Base-by-base conservation (phyloP, 2,797 vertebrate species). In the Cossypha heuglini region DNA sequence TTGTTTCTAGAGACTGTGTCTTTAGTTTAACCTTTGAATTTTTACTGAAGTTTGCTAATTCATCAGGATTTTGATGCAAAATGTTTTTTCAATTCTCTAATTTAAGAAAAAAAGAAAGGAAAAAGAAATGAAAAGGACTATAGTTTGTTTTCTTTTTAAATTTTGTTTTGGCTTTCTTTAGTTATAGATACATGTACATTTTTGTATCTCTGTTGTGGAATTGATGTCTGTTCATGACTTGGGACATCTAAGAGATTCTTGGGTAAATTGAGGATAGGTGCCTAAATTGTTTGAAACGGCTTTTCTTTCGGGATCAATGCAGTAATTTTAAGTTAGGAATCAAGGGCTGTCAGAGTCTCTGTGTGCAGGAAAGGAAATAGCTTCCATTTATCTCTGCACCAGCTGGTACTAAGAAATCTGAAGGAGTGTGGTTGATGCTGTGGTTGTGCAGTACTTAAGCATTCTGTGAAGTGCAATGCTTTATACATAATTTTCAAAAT, bases 61-160 rank as follows among this genome's bases (percentile, higher is more conserved):
- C 3, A 2, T 48, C 0, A 1, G 8, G 35, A 6, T 31, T 63
- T 55, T 20, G 1, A 57, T 38, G 19, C 5, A 40, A 45, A 55
- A 28, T 59, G 1, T 45, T 77, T 87, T 90, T 22, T 9, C 49
- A 28, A 29, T 29, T 1, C 21, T 63, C 21, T 35, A 74, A 62
- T 11, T 1, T 35, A 35, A 35, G 33, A 57, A 14, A 16, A 5
- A 38, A 37, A 37, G 11, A 37, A 37, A 37, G 37, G 37, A 12
- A 12, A 37, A 37, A 37, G 37, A 37, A 42, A 35, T 10, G 7
- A 15, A 63, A 43, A 16, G 3, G 6, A 13, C 0, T 55, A 17
- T 28, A 38, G 3, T 10, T 52, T 26, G 2, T 5, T 68, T 82
- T 35, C 10, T 6, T 62, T 73, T 5, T 28, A 26, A 16, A 4